Percentiles rank a stretch among this genome's conserved stretches.
phyloP scores from a whole-genome alignment of 2,888 invertebrate genomes.

The Metalampra italica region DNA sequence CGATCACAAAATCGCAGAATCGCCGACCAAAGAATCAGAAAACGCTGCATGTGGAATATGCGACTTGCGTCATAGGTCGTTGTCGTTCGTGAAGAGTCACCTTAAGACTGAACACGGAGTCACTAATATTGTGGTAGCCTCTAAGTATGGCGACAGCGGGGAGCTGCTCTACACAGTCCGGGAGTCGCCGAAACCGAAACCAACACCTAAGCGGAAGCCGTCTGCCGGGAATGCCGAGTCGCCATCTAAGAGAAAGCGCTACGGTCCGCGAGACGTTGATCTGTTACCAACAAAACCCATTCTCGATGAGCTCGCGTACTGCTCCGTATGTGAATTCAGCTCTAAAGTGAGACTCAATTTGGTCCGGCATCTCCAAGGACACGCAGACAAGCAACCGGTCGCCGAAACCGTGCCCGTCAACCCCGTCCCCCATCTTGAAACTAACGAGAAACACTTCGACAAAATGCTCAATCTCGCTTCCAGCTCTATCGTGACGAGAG shows the following conservation, averaged over 20 bases:
- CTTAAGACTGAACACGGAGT: constrained; percentile 28
- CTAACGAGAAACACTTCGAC: constrained; percentile 89
- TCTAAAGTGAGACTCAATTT: constrained; percentile 86
- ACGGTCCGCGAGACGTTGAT: constrained; percentile 80
- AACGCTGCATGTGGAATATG: constrained; percentile 35
- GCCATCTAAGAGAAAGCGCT: constrained; percentile 41
- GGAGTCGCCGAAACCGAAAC: constrained; percentile 8
- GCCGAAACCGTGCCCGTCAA: constrained; percentile 86
- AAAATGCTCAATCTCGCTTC: constrained; percentile 91
- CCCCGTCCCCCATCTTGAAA: constrained; percentile 88
- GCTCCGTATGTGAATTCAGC: constrained; percentile 82
- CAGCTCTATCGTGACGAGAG: constrained; percentile 70
- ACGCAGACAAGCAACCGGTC: constrained; percentile 81
- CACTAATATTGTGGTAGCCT: constrained; percentile 4
- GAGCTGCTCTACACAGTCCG: constrained; percentile 2
- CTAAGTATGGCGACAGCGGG: not conserved
- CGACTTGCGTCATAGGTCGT: constrained; percentile 10
- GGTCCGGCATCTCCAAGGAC: constrained; percentile 83
- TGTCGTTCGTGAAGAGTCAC: constrained; percentile 30
- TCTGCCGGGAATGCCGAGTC: constrained; percentile 11
- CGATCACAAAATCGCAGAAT: constrained; percentile 10
- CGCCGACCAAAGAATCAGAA: not conserved
- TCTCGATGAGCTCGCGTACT: constrained; percentile 79
- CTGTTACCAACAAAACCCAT: constrained; percentile 82
- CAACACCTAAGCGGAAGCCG: constrained; percentile 24